A percentile compares a stretch with the other conserved stretches of the same genome.
Evolutionary conservation across 2,113 vertebrate species (phyloP).

Genomic region (Phaetusa simplex): DNA sequence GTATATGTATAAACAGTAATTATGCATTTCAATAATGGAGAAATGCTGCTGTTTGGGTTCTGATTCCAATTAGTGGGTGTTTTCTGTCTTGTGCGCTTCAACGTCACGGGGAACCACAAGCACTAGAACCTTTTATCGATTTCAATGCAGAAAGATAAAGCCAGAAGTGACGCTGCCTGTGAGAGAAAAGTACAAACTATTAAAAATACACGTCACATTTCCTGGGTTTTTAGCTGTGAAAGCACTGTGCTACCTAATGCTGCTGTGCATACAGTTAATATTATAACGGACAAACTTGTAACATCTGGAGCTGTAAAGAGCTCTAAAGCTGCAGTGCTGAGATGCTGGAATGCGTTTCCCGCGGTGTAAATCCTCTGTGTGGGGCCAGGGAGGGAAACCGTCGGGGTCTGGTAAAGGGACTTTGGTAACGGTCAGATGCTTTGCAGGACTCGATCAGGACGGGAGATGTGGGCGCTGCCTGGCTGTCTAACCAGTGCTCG

Average conservation of each 20-base stretch:
- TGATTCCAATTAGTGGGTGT: too few relatives aligned
- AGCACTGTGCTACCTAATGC: too few relatives aligned
- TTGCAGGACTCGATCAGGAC: not conserved
- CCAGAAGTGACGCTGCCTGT: not conserved
- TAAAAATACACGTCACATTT: rapidly evolving
- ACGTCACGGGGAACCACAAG: too few relatives aligned
- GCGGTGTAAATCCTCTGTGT: not conserved
- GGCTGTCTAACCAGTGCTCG: rapidly evolving
- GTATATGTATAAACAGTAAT: too few relatives aligned
- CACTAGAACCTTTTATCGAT: not conserved
- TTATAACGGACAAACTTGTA: not conserved
- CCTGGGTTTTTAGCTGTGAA: not conserved
- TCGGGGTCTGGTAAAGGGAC: not conserved
- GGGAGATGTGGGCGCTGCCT: not conserved
- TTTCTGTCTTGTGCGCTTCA: not conserved
- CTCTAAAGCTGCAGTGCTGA: not conserved
- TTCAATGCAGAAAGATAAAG: not conserved
- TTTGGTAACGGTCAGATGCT: too few relatives aligned
- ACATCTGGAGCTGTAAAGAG: not conserved
- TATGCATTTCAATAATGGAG: too few relatives aligned
- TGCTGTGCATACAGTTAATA: not conserved
- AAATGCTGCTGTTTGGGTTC: not conserved
- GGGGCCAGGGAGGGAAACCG: not conserved
- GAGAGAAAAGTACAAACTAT: not conserved
- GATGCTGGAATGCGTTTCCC: not conserved